These are phyloP conservation scores for Ctenicera cuprea DNA, from an alignment of 2,888 invertebrate species.

Conservation along the genomic window DNA sequence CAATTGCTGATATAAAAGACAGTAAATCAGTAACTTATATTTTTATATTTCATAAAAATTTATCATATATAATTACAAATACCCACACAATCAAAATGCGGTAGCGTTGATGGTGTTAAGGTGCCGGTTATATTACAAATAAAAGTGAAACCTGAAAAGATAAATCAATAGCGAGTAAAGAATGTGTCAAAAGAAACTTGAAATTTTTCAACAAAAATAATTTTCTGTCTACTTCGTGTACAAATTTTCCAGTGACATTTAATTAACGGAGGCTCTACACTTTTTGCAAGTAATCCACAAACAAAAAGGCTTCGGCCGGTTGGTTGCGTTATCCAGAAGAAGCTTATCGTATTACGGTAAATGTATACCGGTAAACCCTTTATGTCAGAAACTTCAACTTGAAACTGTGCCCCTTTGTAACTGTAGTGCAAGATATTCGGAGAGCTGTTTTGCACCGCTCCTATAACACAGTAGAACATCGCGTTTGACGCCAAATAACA, in stretches of 20 bases:
- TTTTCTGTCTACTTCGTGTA: neutral
- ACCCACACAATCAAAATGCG: too few species aligned
- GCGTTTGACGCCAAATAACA: slow-evolving; percentile 30
- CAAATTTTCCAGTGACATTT: slow-evolving; percentile 40
- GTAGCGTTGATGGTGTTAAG: too few species aligned
- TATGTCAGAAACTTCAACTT: slow-evolving; percentile 42
- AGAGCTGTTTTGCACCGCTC: slow-evolving; percentile 23
- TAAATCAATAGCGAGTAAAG: neutral
- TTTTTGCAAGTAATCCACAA: slow-evolving; percentile 42
- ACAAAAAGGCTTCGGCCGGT: slow-evolving; percentile 39
- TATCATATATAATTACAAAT: too few species aligned
- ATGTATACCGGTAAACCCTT: slow-evolving; percentile 43
- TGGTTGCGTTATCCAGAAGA: slow-evolving; percentile 41
- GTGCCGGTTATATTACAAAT: too few species aligned
- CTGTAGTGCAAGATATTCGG: slow-evolving; percentile 26
- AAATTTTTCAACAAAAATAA: slow-evolving; percentile 1
- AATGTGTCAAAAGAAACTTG: neutral
- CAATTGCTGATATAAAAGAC: too few species aligned
- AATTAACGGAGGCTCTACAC: slow-evolving; percentile 28
- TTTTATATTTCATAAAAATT: too few species aligned
- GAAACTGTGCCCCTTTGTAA: slow-evolving; percentile 32
- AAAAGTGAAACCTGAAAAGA: too few species aligned
- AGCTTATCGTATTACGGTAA: slow-evolving; percentile 43
- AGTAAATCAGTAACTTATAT: too few species aligned
- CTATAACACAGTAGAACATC: neutral